A percentile compares a stretch with the other conserved stretches of the same genome.
phyloP scores from a whole-genome alignment of 2,797 vertebrate genomes.

The Chrosomus eos region DNA sequence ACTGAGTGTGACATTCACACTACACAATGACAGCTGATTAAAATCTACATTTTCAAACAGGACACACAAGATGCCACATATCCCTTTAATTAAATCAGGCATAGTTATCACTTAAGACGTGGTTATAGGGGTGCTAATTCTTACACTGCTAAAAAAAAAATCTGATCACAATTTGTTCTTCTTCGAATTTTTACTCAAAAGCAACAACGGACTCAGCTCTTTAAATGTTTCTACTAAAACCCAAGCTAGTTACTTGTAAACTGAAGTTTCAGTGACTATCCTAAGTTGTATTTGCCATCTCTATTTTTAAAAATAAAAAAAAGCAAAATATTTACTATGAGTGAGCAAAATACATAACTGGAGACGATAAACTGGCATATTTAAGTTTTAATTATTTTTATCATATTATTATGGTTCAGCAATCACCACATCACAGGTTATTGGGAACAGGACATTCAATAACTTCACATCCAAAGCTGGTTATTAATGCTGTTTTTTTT shows the following conservation, averaged over 20 bases:
- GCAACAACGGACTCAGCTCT: not conserved
- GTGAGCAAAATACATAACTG: not conserved
- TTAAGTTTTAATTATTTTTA: not conserved
- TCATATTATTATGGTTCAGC: not conserved
- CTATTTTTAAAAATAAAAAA: too few relatives aligned
- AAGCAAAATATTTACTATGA: too few relatives aligned
- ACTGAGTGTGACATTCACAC: slow-evolving; percentile 75
- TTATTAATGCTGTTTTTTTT: not conserved
- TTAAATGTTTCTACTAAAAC: not conserved
- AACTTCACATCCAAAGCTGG: not conserved
- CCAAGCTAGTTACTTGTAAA: not conserved
- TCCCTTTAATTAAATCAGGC: slow-evolving; percentile 77
- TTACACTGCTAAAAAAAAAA: slow-evolving; percentile 17
- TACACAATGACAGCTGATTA: slow-evolving; percentile 69
- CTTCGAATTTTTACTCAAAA: not conserved
- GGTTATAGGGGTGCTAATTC: slow-evolving; percentile 30
- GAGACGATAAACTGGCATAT: not conserved
- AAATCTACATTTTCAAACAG: slow-evolving; percentile 62
- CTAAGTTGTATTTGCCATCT: not conserved
- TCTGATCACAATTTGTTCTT: not conserved
- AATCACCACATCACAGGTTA: not conserved
- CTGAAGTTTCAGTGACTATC: too few relatives aligned
- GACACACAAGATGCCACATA: slow-evolving; percentile 14
- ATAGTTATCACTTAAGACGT: slow-evolving; percentile 25
- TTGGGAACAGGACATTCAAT: not conserved